Base-by-base conservation (phyloP, 2,888 invertebrate genomes). In the Apotomis capreana region DNA sequence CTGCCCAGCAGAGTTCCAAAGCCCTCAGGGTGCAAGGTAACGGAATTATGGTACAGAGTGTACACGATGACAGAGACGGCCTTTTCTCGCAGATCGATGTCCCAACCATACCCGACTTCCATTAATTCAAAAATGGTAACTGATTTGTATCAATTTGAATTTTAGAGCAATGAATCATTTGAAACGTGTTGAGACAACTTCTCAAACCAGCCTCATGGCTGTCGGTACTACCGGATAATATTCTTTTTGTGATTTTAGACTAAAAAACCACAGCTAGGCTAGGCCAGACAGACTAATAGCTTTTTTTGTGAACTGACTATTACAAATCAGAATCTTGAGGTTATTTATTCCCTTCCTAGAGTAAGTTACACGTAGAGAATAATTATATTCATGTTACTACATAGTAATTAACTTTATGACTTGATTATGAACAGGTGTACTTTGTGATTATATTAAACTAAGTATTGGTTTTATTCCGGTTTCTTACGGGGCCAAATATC, bases 21-120 rank as follows among this genome's bases (percentile, higher is more conserved):
- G 74, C 74, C 77, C 75, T 73, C 58, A 59, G 77, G 77, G 77
- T 75, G 74, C 71, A 51, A 75, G 46, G 70, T 76, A 78, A 77
- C 76, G 77, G 76, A 67, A 58, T 72, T 64, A 51, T 68, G 40
- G 71, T 58, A 64, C 70, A 54, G 55, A 68, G 58, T 72, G 71
- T 68, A 67, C 67, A 13, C 58, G 68, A 62, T 58, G 72, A 68
- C 71, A 71, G 70, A 74, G 70, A 71, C 70, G 67, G 69, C 61
- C 58, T 54, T 54, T 15, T 62, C 63, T 65, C 67, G 64, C 52
- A 57, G 51, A 74, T 46, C 68, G 58, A 64, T 46, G 52, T 57
- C 61, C 51, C 67, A 52, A 13, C 58, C 63, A 61, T 64, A 74
- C 54, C 52, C 54, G 55, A 65, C 65, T 51, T 26, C 26, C 58